phyloP scores from a whole-genome alignment of 2,888 invertebrate genomes.

The Zootermopsis nevadensis region DNA sequence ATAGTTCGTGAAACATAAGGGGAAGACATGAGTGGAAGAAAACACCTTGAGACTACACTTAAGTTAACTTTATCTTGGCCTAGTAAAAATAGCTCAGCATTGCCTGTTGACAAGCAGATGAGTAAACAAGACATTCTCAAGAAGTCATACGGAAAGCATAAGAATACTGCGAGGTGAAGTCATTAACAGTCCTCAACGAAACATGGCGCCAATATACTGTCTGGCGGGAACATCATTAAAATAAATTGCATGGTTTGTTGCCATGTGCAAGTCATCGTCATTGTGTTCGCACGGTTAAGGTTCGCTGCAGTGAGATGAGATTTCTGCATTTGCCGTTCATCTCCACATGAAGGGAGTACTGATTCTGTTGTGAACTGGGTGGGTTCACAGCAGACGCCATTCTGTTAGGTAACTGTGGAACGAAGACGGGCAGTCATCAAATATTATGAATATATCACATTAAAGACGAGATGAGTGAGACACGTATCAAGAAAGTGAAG shows the following conservation, averaged over 20 bases:
- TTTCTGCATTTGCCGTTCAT: neutral
- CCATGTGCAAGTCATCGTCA: neutral
- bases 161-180: neutral
- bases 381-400: no score
- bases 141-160: neutral
- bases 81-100: no score
- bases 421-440: no score
- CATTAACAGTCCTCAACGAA: neutral
- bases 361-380: neutral
- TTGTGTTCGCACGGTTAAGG: neutral
- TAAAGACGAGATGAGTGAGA: no score
- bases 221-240: neutral
- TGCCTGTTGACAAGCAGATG: neutral
- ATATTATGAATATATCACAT: no score
- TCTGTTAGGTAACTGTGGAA: no score
- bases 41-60: no score
- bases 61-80: no score
- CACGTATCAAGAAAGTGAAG: no score
- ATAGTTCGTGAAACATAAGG: no score
- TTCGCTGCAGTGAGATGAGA: neutral
- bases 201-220: neutral
- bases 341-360: neutral
- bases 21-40: no score
- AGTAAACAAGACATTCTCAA: neutral
- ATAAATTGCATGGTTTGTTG: slow-evolving; percentile 2